A percentile compares a stretch with the other conserved stretches of the same genome.
Evolutionary conservation across 2,797 vertebrate genomes (phyloP).

Genomic region (Chelon auratus): DNA sequence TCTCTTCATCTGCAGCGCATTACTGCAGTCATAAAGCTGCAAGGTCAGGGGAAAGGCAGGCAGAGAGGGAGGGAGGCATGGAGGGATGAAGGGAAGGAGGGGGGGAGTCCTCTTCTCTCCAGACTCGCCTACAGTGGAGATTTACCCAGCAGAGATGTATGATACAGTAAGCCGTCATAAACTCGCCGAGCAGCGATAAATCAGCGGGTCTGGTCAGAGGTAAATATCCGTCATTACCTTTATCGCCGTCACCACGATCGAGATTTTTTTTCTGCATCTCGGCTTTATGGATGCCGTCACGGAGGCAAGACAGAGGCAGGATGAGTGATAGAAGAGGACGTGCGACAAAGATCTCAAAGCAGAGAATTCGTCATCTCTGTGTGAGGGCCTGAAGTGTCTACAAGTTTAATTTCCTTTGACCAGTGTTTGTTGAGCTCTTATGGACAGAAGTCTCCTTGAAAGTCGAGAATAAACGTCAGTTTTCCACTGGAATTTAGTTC

Average conservation of each 20-base stretch:
- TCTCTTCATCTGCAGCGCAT: slow-evolving; percentile 76
- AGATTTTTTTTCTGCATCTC: slow-evolving; percentile 26
- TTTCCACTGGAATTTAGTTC: background rate
- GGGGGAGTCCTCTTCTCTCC: slow-evolving; percentile 15
- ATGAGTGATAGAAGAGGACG: background rate
- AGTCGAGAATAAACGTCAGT: no score
- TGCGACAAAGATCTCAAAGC: slow-evolving; percentile 18
- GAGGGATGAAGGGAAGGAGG: background rate
- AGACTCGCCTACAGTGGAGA: slow-evolving; percentile 48
- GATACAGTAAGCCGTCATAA: slow-evolving; percentile 53
- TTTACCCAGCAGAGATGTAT: slow-evolving; percentile 53
- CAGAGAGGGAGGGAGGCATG: background rate
- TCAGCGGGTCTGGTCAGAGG: slow-evolving; percentile 45
- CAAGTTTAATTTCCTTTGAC: no score
- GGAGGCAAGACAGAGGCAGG: background rate
- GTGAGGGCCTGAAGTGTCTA: no score
- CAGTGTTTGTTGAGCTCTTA: no score
- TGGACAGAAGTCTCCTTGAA: no score
- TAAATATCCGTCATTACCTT: slow-evolving; percentile 53
- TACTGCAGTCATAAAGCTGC: slow-evolving; percentile 77
- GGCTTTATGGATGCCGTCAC: slow-evolving; percentile 19
- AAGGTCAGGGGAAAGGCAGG: slow-evolving; percentile 78
- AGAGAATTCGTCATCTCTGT: background rate
- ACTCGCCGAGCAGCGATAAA: slow-evolving; percentile 27
- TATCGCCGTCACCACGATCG: slow-evolving; percentile 14